Evolutionary conservation across 2,113 vertebrate species (phyloP).

Genomic region (Macrotus californicus): DNA sequence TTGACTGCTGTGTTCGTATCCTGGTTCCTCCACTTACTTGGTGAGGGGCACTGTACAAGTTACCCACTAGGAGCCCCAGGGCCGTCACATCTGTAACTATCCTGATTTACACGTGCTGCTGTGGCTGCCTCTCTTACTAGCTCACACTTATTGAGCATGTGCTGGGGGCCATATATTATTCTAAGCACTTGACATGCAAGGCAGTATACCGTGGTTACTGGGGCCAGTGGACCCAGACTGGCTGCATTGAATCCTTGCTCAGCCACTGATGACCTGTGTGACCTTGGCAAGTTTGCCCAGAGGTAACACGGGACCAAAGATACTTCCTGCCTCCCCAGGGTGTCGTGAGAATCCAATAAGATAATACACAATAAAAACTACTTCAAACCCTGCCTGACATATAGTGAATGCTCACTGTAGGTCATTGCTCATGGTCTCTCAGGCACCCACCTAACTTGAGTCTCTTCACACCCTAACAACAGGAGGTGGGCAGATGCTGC

Average conservation of each 20-base stretch:
- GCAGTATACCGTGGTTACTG: not conserved
- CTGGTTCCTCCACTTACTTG: not conserved
- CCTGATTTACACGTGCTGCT: not conserved
- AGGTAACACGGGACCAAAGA: not conserved
- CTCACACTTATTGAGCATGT: not conserved
- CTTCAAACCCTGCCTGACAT: not conserved
- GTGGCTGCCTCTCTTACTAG: not conserved
- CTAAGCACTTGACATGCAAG: not conserved
- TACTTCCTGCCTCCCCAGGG: not conserved
- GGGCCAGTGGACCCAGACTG: not conserved
- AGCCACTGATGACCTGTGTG: not conserved
- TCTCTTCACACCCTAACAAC: not conserved
- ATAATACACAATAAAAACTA: not conserved
- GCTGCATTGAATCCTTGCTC: not conserved
- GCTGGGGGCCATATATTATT: not conserved
- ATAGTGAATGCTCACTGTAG: too few species aligned
- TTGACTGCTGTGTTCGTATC: constrained; percentile 1
- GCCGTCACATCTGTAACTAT: not conserved
- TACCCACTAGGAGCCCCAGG: not conserved
- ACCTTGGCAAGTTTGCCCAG: not conserved
- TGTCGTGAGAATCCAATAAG: not conserved
- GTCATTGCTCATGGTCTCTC: too few species aligned
- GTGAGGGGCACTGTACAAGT: not conserved
- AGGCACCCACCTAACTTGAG: accelerated
- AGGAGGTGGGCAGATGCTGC: not conserved